Base-by-base conservation (phyloP, 1,140 invertebrate genomes). In the Bombus breviceps region DNA sequence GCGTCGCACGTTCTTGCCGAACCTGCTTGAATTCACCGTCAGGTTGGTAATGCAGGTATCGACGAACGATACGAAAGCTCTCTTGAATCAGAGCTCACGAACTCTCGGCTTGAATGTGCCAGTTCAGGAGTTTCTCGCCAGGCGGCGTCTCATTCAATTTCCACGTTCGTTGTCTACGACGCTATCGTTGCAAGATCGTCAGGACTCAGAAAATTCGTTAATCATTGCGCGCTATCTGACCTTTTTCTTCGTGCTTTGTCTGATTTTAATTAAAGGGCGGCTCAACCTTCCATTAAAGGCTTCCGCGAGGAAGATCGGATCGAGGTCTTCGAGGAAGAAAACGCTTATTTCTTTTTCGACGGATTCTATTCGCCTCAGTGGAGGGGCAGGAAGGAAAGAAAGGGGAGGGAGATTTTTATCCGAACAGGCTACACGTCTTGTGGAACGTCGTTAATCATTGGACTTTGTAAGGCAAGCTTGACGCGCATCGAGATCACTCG, bases 401-500 rank as follows among this genome's bases (percentile, higher is more conserved):
- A 53, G 0, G 34, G 53, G 1, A 37, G 6, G 64, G 3, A 32
- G 72, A 74, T 47, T 69, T 28, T 37, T 43, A 73, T 32, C 25
- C 28, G n/a, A 53, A 53, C 13, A 25, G 32, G 57, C 47, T 53
- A 53, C 18, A 18, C 47, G 47, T 53, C 18, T 53, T 18, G 6
- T 43, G 41, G n/a, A 53, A 37, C 66, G 37, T 18, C 53, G 76
- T 80, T 80, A 72, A 79, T 80, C 66, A 25, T 53, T 28, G 32
- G 28, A 69, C 9, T 18, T 53, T 22, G 47, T 0, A 18, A 72
- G 32, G 39, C 57, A 80, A 22, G 76, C 18, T 43, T 5, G 37
- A 59, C 69, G 81, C 32, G 34, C 47, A 62, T 84, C 71, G 39
- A 68, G 47, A 87, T 90, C 80, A 71, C 34, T 83, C 66, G 88